These are phyloP conservation scores for Phrynosoma platyrhinos DNA, from an alignment of 2,113 vertebrate species.

Conservation along the genomic window DNA sequence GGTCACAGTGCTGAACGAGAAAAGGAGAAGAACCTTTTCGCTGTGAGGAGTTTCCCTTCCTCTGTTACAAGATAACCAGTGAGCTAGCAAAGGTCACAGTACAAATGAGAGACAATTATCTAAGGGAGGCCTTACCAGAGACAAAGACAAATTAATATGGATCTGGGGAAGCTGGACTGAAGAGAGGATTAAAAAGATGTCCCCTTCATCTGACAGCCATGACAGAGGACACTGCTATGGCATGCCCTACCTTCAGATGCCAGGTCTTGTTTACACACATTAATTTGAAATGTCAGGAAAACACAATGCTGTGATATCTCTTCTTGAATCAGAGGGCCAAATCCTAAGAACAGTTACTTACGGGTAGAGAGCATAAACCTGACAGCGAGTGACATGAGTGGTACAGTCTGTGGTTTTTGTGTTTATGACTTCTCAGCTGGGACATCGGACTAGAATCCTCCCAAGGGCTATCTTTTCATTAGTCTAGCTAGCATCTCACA, in stretches of 20 bases:
- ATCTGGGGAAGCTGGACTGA: slow-evolving; percentile 50
- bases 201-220: slow-evolving; percentile 40
- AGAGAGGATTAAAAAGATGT: slow-evolving; percentile 53
- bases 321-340: neutral
- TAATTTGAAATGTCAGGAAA: slow-evolving; percentile 16
- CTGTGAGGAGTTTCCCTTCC: slow-evolving; percentile 21
- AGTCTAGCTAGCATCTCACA: neutral
- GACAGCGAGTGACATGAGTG: neutral
- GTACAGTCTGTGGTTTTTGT: slow-evolving; percentile 7
- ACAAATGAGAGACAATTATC: slow-evolving; percentile 66
- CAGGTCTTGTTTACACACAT: slow-evolving; percentile 28
- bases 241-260: neutral
- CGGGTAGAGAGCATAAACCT: neutral
- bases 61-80: slow-evolving; percentile 40
- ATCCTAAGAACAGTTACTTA: slow-evolving; percentile 10
- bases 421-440: neutral
- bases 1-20: slow-evolving; percentile 22
- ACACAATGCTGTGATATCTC: neutral
- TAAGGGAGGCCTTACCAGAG: slow-evolving; percentile 59
- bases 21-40: slow-evolving; percentile 28
- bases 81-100: slow-evolving; percentile 63
- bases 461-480: neutral
- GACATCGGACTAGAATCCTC: neutral
- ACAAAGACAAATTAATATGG: slow-evolving; percentile 58
- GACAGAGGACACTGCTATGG: slow-evolving; percentile 43